Percentiles rank a stretch among this genome's conserved stretches.
phyloP scores from a whole-genome alignment of 2,797 vertebrate genomes.

The Hyperoplus immaculatus region DNA sequence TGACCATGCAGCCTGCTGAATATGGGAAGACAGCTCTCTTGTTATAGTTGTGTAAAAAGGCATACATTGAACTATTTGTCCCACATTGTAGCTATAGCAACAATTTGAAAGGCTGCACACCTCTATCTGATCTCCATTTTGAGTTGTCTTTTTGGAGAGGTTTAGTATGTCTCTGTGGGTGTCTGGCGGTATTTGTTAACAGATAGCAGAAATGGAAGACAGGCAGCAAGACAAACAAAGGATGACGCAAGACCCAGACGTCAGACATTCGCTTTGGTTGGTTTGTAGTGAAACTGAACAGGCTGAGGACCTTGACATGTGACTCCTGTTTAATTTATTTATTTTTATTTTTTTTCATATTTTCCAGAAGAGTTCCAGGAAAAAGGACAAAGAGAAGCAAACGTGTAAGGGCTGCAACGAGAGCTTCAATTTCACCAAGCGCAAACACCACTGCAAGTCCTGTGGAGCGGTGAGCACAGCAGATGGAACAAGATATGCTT shows the following conservation, averaged over 20 bases:
- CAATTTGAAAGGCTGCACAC: constrained; percentile 5
- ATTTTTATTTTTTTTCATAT: constrained; percentile 3
- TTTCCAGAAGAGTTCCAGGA: constrained; percentile 91
- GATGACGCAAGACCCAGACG: constrained; percentile 27
- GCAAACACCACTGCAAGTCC: constrained; percentile 95
- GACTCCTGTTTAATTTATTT: constrained; percentile 28
- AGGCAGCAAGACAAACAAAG: constrained; percentile 15
- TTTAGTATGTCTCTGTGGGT: constrained; percentile 5
- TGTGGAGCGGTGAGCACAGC: constrained; percentile 90
- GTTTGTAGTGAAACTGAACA: constrained; percentile 22
- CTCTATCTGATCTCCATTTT: constrained; percentile 16
- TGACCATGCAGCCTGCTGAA: not conserved
- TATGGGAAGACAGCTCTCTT: not conserved
- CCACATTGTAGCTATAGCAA: constrained; percentile 33
- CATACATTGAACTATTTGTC: constrained; percentile 34
- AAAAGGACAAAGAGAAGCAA: constrained; percentile 95
- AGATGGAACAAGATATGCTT: constrained; percentile 11
- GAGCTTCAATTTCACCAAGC: constrained; percentile 96
- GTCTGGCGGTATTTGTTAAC: constrained; percentile 28
- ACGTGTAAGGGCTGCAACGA: constrained; percentile 94
- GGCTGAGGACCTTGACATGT: constrained; percentile 38
- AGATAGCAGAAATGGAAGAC: constrained; percentile 30
- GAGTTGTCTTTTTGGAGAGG: constrained; percentile 12
- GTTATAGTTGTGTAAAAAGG: constrained; percentile 3
- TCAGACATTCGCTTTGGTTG: constrained; percentile 40